Evolutionary conservation across 2,797 vertebrate species (phyloP).

Genomic region (Moxostoma hubbsi): DNA sequence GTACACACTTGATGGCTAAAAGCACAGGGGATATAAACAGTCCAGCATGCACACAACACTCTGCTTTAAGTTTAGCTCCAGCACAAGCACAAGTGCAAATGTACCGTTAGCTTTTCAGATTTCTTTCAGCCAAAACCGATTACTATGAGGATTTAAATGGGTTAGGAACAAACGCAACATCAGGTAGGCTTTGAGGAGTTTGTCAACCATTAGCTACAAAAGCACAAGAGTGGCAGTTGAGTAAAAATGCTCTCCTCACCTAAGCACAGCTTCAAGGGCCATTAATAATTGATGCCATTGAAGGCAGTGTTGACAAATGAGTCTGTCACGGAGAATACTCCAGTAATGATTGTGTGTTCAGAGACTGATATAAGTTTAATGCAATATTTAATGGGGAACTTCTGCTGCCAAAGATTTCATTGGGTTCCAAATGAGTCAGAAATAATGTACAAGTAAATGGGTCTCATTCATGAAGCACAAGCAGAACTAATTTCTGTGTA

Average conservation of each 20-base stretch:
- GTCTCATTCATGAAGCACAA: no score
- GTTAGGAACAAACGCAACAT: background rate
- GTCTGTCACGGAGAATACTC: conserved; percentile 3
- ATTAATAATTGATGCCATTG: conserved; percentile 14
- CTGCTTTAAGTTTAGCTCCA: background rate
- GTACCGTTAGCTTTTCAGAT: conserved; percentile 13
- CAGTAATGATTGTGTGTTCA: conserved; percentile 25
- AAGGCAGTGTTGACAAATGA: conserved; percentile 23
- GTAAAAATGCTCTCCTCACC: conserved; percentile 10
- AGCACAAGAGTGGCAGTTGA: background rate
- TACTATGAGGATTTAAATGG: conserved; percentile 7
- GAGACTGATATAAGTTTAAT: conserved; percentile 25
- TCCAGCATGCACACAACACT: background rate
- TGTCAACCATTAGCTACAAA: conserved; percentile 22
- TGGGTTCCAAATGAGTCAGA: background rate
- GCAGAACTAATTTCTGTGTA: no score
- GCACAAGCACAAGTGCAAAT: conserved; percentile 34
- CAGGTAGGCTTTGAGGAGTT: background rate
- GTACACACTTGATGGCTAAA: no score
- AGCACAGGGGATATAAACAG: background rate
- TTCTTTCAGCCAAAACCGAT: conserved; percentile 39
- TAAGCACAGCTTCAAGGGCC: background rate
- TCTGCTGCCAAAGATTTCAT: background rate
- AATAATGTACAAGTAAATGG: background rate
- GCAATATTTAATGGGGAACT: background rate